Percentiles rank a stretch among this genome's conserved stretches.
phyloP scores from a whole-genome alignment of 2,797 vertebrate species.

The Darevskia mixta region DNA sequence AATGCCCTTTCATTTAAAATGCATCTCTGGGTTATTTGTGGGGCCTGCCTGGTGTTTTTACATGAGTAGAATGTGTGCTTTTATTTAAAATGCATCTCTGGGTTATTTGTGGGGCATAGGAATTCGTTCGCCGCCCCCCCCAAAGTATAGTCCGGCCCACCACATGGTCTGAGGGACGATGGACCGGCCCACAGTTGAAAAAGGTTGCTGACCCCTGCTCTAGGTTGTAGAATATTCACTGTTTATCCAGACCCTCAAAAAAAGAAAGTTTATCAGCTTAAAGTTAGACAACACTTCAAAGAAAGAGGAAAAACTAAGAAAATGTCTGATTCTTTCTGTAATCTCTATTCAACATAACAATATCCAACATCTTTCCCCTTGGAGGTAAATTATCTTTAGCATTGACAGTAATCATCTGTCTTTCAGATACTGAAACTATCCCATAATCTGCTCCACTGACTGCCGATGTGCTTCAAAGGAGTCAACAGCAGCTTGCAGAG shows the following conservation, averaged over 20 bases:
- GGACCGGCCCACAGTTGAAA: no score
- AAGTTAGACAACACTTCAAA: not conserved
- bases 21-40: no score
- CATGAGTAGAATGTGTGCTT: no score
- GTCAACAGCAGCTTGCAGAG: not conserved
- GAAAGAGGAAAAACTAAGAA: constrained; percentile 18
- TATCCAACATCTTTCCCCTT: not conserved
- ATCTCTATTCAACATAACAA: not conserved
- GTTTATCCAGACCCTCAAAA: not conserved
- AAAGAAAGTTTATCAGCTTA: not conserved
- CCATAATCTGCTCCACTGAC: constrained; percentile 18
- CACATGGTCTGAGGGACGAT: no score
- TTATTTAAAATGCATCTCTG: no score
- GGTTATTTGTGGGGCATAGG: no score
- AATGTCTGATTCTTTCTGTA: not conserved
- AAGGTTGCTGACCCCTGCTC: no score
- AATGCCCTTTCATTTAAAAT: no score
- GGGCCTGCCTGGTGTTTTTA: no score
- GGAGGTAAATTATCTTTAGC: not conserved
- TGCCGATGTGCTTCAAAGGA: constrained; percentile 4
- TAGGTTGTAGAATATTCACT: not conserved
- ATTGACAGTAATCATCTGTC: constrained; percentile 7
- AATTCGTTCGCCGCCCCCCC: no score
- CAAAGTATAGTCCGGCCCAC: no score
- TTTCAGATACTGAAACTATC: constrained; percentile 5